Percentiles rank a stretch among this genome's conserved stretches.
Conservation (phyloP, 2,888 invertebrate genomes). For the Nematopogon swammerdamellus region DNA sequence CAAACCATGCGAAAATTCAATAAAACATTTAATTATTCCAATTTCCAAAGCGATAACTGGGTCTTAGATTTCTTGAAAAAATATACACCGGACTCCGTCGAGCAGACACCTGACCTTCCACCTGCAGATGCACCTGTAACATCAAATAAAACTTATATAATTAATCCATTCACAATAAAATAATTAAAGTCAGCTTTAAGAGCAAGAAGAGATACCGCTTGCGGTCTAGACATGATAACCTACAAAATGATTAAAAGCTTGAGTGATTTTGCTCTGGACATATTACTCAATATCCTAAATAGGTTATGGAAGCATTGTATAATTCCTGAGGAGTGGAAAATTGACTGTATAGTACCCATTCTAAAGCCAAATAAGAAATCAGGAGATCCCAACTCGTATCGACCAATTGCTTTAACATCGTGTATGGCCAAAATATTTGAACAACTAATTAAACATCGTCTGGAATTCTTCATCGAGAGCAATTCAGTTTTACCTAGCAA, state of each 20-base stretch:
- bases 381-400: conserved; percentile 5
- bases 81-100: neutral
- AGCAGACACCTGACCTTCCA: neutral
- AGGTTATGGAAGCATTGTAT: neutral
- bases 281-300: neutral
- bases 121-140: neutral
- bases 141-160: neutral
- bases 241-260: neutral
- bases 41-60: neutral
- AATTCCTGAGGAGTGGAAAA: neutral
- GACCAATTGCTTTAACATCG: conserved; percentile 7
- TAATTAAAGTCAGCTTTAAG: neutral
- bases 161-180: neutral
- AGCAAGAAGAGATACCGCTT: conserved; percentile 1
- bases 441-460: conserved; percentile 5
- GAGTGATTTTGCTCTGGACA: neutral
- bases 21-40: neutral
- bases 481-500: conserved; percentile 7
- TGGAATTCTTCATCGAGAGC: conserved; percentile 6
- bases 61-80: neutral
- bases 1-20: neutral
- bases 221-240: neutral
- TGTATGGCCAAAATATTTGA: conserved; percentile 7
- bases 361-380: conserved; percentile 5
- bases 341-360: conserved; percentile 6